phyloP scores from a whole-genome alignment of 2,888 invertebrate genomes.

The Agonopterix subpropinquella region DNA sequence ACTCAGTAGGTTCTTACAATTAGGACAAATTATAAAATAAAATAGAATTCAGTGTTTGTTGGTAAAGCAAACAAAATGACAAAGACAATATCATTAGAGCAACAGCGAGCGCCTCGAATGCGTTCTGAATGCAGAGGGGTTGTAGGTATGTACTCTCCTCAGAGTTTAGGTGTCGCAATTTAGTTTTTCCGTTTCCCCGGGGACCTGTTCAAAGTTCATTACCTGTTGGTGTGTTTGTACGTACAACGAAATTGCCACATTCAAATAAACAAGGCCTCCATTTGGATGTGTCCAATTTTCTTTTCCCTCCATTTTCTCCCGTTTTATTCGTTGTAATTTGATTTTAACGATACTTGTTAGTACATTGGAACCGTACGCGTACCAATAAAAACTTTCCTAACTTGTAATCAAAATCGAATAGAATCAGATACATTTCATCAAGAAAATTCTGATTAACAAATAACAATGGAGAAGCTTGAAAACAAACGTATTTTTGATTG shows the following conservation, averaged over 20 bases:
- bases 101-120: background rate
- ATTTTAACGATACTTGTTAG: no score
- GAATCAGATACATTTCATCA: no score
- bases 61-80: background rate
- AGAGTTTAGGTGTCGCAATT: conserved; percentile 14
- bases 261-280: conserved; percentile 11
- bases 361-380: no score
- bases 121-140: conserved; percentile 5
- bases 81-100: background rate
- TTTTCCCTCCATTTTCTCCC: background rate
- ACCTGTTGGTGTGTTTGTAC: conserved; percentile 18
- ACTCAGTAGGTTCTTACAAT: no score
- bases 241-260: conserved; percentile 17
- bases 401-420: no score
- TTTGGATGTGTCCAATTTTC: conserved; percentile 10
- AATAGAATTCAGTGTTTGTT: no score
- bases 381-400: no score
- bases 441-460: no score
- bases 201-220: conserved; percentile 26
- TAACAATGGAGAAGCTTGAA: no score
- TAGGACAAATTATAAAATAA: no score
- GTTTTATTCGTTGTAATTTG: no score
- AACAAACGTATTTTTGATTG: no score
- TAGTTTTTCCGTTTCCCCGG: conserved; percentile 23
- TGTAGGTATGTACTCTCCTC: conserved; percentile 4